Base-by-base conservation (phyloP, 2,888 invertebrate species). In the Ectemnius cavifrons region DNA sequence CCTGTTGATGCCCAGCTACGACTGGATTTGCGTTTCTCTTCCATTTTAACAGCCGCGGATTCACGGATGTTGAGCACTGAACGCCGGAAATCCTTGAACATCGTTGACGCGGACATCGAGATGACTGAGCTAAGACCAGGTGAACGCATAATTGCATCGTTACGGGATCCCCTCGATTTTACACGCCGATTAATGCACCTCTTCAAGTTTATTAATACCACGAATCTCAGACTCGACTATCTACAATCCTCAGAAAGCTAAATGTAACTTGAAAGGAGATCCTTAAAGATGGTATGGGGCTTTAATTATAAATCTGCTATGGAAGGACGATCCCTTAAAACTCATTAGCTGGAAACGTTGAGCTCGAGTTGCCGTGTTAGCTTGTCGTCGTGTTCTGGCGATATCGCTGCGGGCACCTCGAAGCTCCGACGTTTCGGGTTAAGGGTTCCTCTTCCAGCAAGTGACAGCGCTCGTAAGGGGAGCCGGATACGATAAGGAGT, bases 401-500 rank as follows among this genome's bases (percentile, higher is more conserved):
- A 37, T 37, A 37, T 37, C 37, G 37, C 37, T 37, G 37, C 23
- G 23, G 23, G 18, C 59, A 11, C 27, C 28, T 4, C n/a, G 27
- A 60, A 60, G 6, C 37, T 4, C 16, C 18, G 37, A 37, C 13
- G 28, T n/a, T 11, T 6, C 46, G 45, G 16, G n/a, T 13, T 20
- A 62, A 49, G 49, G 63, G 63, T 56, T 78, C 69, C 66, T 63
- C 71, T 77, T 77, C 62, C 66, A 59, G 67, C 67, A 64, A 70
- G 68, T 70, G 69, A 74, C 74, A 68, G 16, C 49, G 72, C 62
- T 63, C 63, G 77, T 67, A 86, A 88, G 83, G 85, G 83, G 85
- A 88, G 84, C 86, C 86, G 87, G 86, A 89, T 88, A 86, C 82
- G 89, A 89, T 89, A 89, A 88, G 84, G 73, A 79, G 81, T 88